Percentiles rank a stretch among this genome's conserved stretches.
These are phyloP conservation scores for Hyposoter didymator DNA, from an alignment of 2,888 invertebrate species.

Conservation along the genomic window DNA sequence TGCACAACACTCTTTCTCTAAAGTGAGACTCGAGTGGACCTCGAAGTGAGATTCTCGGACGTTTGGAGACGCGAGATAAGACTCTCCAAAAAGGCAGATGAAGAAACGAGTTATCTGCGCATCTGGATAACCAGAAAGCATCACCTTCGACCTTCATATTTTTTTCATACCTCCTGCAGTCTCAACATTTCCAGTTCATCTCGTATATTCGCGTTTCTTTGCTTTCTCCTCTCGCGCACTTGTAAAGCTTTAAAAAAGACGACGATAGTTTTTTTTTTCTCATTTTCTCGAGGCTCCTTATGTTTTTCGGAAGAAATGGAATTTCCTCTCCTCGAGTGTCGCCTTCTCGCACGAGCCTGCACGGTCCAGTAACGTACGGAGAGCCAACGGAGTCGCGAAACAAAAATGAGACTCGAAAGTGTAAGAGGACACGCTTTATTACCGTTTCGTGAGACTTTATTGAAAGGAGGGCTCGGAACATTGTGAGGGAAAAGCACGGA, in stretches of 20 bases:
- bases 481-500: neutral
- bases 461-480: conserved; percentile 45
- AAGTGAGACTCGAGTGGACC: conserved; percentile 20
- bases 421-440: conserved; percentile 45
- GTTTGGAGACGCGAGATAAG: conserved; percentile 37
- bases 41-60: conserved; percentile 14
- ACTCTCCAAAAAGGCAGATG: conserved; percentile 22
- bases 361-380: neutral
- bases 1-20: conserved; percentile 2
- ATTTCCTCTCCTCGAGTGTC: neutral
- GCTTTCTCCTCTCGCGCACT: neutral
- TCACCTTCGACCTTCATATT: conserved; percentile 27
- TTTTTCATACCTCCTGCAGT: neutral
- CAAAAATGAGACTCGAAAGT: conserved; percentile 1
- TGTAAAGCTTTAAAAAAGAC: neutral
- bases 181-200: neutral
- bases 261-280: neutral
- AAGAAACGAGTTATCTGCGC: conserved; percentile 72
- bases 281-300: neutral
- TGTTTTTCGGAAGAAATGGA: neutral
- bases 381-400: neutral
- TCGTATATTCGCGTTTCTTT: neutral
- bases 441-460: conserved; percentile 53
- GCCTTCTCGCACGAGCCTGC: neutral
- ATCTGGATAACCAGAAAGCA: conserved; percentile 71